Conservation (phyloP, 2,797 vertebrate species). For the Garrulus glandarius region DNA sequence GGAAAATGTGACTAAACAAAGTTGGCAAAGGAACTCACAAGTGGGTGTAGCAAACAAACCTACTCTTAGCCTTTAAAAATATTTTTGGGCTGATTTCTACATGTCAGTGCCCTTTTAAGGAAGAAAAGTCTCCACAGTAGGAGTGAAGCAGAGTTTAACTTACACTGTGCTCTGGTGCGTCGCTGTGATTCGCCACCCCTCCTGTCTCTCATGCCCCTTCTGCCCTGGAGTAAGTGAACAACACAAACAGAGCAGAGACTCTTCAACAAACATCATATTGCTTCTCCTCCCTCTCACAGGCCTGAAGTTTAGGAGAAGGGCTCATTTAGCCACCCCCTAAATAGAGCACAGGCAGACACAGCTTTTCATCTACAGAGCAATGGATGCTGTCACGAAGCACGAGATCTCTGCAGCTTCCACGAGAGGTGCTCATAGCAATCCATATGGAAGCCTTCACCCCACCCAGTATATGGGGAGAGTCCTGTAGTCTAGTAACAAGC, state of each 20-base stretch:
- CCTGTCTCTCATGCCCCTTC: conserved; percentile 77
- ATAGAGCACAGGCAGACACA: not conserved
- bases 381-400: not conserved
- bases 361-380: not conserved
- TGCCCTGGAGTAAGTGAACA: conserved; percentile 71
- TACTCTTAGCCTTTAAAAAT: conserved; percentile 58
- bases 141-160: conserved; percentile 45
- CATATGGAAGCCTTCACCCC: accelerated
- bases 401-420: not conserved
- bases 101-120: conserved; percentile 65
- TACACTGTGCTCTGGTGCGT: conserved; percentile 73
- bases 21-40: conserved; percentile 45
- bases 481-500: not conserved
- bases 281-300: not conserved
- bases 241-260: conserved; percentile 50
- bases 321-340: not conserved
- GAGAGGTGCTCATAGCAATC: not conserved
- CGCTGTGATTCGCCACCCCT: conserved; percentile 70
- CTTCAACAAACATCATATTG: not conserved
- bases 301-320: not conserved
- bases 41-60: conserved; percentile 62
- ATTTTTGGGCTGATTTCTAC: conserved; percentile 54
- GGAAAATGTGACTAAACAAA: conserved; percentile 63
- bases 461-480: not conserved
- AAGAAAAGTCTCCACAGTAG: conserved; percentile 46